phyloP scores from a whole-genome alignment of 1,140 invertebrate species.

The Cherax destructor region DNA sequence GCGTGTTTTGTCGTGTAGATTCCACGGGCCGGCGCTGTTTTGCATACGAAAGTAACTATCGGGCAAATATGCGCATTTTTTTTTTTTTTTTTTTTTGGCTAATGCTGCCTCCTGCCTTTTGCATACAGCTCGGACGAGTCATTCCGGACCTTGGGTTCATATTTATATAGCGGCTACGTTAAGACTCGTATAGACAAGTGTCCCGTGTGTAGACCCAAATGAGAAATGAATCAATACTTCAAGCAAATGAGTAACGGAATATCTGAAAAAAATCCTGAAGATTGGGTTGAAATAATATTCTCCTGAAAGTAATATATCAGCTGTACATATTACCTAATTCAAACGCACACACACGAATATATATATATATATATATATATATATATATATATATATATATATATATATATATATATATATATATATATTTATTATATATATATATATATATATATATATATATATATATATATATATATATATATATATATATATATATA shows the following conservation, averaged over 20 bases:
- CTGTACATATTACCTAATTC: too few relatives aligned
- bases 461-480: too few relatives aligned
- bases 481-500: too few relatives aligned
- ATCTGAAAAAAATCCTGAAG: too few relatives aligned
- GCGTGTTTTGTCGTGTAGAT: constrained; percentile 29
- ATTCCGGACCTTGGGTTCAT: neutral
- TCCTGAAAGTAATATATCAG: too few relatives aligned
- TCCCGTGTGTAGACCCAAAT: neutral
- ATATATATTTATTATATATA: too few relatives aligned
- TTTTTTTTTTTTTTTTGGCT: neutral
- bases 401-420: too few relatives aligned
- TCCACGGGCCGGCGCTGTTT: constrained; percentile 32
- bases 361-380: too few relatives aligned
- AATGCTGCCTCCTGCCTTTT: neutral
- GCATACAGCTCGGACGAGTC: neutral
- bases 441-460: too few relatives aligned
- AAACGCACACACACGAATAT: too few relatives aligned
- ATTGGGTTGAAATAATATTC: too few relatives aligned
- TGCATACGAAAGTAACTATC: constrained; percentile 33
- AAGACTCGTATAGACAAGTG: neutral
- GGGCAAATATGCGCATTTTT: neutral
- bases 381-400: too few relatives aligned
- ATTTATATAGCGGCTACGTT: neutral
- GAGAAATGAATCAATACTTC: neutral
- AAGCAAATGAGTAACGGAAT: neutral